Evolutionary conservation across 2,113 vertebrate genomes (phyloP).

Genomic region (Actinemys pallida): DNA sequence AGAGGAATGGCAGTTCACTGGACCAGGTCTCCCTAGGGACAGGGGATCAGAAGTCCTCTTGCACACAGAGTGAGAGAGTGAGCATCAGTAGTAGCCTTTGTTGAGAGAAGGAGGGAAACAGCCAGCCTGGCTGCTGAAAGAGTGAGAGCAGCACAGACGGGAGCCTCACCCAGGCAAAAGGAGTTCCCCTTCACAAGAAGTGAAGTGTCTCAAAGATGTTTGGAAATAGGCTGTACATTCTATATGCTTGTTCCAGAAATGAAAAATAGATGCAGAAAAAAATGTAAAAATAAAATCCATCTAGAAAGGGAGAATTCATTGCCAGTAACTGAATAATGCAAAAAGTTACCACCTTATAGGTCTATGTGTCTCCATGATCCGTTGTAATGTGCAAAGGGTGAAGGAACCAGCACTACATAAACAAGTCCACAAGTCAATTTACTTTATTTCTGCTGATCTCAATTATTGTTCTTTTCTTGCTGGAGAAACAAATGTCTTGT

Average conservation of each 20-base stretch:
- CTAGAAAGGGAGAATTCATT: not conserved
- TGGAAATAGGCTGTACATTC: not conserved
- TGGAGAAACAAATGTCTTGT: slow-evolving; percentile 23
- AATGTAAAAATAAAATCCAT: not conserved
- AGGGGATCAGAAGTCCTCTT: no score
- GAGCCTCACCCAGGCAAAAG: no score
- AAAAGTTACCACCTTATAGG: not conserved
- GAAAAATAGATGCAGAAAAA: slow-evolving; percentile 22
- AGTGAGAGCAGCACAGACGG: no score
- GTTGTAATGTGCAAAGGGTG: not conserved
- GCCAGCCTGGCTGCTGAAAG: no score
- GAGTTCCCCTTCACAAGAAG: no score
- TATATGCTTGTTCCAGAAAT: slow-evolving; percentile 23
- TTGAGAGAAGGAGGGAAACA: no score
- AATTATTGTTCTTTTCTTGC: not conserved
- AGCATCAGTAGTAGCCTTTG: no score
- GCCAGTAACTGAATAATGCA: not conserved
- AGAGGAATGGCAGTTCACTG: no score
- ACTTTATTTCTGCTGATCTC: slow-evolving; percentile 52
- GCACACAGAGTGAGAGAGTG: no score
- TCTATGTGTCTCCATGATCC: slow-evolving; percentile 24
- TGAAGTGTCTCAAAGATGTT: not conserved
- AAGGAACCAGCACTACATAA: not conserved
- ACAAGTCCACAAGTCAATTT: not conserved
- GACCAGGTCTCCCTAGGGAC: no score